Evolutionary conservation across 2,797 vertebrate genomes (phyloP).

Genomic region (Lagocephalus sceleratus): DNA sequence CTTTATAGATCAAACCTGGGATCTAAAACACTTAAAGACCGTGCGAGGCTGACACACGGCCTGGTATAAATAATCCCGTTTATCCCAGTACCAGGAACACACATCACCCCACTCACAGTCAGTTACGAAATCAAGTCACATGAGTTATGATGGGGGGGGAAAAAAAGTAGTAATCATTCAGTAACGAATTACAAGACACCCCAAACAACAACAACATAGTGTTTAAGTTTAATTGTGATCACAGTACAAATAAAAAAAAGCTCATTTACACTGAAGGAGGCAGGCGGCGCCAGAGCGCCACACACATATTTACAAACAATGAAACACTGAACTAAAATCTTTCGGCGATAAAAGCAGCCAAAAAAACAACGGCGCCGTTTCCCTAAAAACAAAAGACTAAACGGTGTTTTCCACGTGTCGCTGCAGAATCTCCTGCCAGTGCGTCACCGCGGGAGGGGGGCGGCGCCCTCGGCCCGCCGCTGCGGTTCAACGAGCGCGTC

Average conservation of each 20-base stretch:
- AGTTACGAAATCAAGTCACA: too few species aligned
- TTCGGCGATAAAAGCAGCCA: constrained; percentile 30
- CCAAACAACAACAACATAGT: constrained; percentile 22
- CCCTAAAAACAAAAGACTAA: constrained; percentile 51
- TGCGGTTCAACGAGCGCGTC: constrained; percentile 16
- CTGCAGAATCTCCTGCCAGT: constrained; percentile 22
- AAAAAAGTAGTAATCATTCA: too few species aligned
- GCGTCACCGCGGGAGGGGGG: too few species aligned
- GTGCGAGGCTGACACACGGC: too few species aligned
- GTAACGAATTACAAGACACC: not conserved
- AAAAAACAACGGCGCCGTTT: constrained; percentile 47
- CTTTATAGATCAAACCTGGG: too few species aligned
- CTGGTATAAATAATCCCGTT: too few species aligned
- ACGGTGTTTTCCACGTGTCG: constrained; percentile 38
- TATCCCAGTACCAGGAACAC: too few species aligned
- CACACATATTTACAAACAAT: constrained; percentile 72
- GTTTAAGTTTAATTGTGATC: constrained; percentile 69
- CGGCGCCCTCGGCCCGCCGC: constrained; percentile 14
- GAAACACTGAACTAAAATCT: constrained; percentile 48
- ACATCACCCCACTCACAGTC: too few species aligned
- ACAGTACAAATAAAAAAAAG: constrained; percentile 59
- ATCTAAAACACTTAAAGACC: too few species aligned
- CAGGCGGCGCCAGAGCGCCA: constrained; percentile 25
- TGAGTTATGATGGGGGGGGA: too few species aligned
- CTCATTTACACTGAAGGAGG: constrained; percentile 54